These are phyloP conservation scores for Melanotaenia duboulayi DNA, from an alignment of 2,113 vertebrate species.

Conservation along the genomic window DNA sequence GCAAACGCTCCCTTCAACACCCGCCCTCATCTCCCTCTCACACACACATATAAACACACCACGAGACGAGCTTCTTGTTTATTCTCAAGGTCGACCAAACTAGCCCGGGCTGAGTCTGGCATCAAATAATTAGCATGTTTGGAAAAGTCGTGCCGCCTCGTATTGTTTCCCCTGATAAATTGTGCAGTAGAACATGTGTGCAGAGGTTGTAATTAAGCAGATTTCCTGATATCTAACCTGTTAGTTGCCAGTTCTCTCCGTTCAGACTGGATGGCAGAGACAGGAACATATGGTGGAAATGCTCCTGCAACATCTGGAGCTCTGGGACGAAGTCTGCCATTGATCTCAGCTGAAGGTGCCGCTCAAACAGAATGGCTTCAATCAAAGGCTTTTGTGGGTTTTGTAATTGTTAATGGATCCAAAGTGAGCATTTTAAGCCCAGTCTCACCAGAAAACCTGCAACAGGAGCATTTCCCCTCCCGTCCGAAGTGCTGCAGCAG, in stretches of 20 bases:
- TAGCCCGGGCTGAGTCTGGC: slow-evolving; percentile 51
- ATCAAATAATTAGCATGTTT: slow-evolving; percentile 66
- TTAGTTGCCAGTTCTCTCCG: not conserved
- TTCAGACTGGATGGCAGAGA: not conserved
- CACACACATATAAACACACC: slow-evolving; percentile 16
- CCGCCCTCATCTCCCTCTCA: not conserved
- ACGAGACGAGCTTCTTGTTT: slow-evolving; percentile 44
- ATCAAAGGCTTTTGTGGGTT: slow-evolving; percentile 17
- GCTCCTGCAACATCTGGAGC: slow-evolving; percentile 50
- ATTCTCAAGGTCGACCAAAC: slow-evolving; percentile 65
- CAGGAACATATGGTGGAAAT: slow-evolving; percentile 24
- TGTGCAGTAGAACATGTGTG: not conserved
- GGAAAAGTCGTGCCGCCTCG: slow-evolving; percentile 38
- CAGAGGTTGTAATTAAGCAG: not conserved
- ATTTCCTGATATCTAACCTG: slow-evolving; percentile 23
- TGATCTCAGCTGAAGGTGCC: slow-evolving; percentile 24
- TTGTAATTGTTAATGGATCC: slow-evolving; percentile 19
- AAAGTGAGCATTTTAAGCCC: slow-evolving; percentile 1
- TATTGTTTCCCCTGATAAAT: slow-evolving; percentile 19
- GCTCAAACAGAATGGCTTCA: slow-evolving; percentile 30
- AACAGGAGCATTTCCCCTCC: no score
- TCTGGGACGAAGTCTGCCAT: slow-evolving; percentile 19
- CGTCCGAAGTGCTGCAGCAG: no score
- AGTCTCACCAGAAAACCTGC: no score
- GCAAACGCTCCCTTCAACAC: slow-evolving; percentile 8